phyloP scores from a whole-genome alignment of 2,797 vertebrate species.

The Trachurus trachurus region DNA sequence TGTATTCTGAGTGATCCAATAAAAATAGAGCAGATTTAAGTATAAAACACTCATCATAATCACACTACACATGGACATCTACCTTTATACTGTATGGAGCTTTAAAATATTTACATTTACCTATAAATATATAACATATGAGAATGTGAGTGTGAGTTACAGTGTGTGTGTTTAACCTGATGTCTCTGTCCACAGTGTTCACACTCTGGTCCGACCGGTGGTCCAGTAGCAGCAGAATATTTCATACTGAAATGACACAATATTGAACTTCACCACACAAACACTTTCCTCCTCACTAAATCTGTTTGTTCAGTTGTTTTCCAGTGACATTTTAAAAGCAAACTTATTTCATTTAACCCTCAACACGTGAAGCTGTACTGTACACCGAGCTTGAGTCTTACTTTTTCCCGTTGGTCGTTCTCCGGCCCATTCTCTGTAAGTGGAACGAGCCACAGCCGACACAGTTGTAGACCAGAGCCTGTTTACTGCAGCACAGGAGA shows the following conservation, averaged over 20 bases:
- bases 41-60: no score
- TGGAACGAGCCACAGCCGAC: slow-evolving; percentile 92
- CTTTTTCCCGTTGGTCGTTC: slow-evolving; percentile 84
- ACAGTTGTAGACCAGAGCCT: slow-evolving; percentile 93
- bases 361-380: background rate
- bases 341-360: background rate
- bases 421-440: slow-evolving; percentile 91
- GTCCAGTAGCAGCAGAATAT: slow-evolving; percentile 90
- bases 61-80: no score
- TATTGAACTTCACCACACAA: background rate
- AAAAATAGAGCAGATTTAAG: no score
- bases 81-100: no score
- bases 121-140: no score
- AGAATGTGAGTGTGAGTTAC: background rate
- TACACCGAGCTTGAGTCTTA: slow-evolving; percentile 60
- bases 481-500: slow-evolving; percentile 85
- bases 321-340: no score
- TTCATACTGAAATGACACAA: slow-evolving; percentile 86
- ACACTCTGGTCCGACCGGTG: slow-evolving; percentile 87
- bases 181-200: slow-evolving; percentile 92
- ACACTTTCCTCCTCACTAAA: no score
- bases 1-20: no score
- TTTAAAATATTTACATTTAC: background rate
- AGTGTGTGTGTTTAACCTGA: slow-evolving; percentile 82
- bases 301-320: no score